A percentile compares a stretch with the other conserved stretches of the same genome.
Evolutionary conservation across 2,797 vertebrate genomes (phyloP).

Genomic region (Aphelocoma californica): DNA sequence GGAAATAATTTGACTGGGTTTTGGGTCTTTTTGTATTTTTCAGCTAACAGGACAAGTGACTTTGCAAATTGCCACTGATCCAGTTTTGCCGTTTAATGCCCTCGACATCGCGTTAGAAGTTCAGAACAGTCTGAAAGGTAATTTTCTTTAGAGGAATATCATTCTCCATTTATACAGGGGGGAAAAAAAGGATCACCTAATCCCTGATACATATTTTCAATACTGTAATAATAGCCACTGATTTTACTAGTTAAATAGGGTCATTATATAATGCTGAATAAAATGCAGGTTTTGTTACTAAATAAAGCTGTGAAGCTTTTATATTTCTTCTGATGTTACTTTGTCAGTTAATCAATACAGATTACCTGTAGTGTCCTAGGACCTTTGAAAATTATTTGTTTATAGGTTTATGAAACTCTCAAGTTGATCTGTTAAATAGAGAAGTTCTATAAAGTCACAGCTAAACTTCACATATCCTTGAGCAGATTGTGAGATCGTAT

Average conservation of each 20-base stretch:
- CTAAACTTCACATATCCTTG: not conserved
- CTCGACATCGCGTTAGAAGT: slow-evolving; percentile 90
- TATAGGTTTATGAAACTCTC: not conserved
- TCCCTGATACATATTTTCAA: not conserved
- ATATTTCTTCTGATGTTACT: slow-evolving; percentile 26
- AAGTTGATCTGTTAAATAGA: not conserved
- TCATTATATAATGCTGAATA: not conserved
- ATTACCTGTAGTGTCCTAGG: not conserved
- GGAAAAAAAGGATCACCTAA: not conserved
- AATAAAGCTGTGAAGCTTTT: slow-evolving; percentile 28
- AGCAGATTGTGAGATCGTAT: not conserved
- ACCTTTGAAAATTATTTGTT: not conserved
- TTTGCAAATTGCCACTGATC: slow-evolving; percentile 85
- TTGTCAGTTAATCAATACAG: not conserved
- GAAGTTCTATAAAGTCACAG: not conserved
- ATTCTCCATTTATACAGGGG: not conserved
- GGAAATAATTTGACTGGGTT: slow-evolving; percentile 40
- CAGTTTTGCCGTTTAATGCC: slow-evolving; percentile 91
- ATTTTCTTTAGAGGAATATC: slow-evolving; percentile 39
- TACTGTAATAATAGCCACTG: not conserved
- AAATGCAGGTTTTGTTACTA: slow-evolving; percentile 1
- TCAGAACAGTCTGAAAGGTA: slow-evolving; percentile 94
- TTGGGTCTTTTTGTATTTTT: slow-evolving; percentile 53
- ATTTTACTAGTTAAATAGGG: not conserved
- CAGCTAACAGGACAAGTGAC: slow-evolving; percentile 92